Evolutionary conservation across 2,797 vertebrate genomes (phyloP).

Genomic region (Pogonophryne albipinna): DNA sequence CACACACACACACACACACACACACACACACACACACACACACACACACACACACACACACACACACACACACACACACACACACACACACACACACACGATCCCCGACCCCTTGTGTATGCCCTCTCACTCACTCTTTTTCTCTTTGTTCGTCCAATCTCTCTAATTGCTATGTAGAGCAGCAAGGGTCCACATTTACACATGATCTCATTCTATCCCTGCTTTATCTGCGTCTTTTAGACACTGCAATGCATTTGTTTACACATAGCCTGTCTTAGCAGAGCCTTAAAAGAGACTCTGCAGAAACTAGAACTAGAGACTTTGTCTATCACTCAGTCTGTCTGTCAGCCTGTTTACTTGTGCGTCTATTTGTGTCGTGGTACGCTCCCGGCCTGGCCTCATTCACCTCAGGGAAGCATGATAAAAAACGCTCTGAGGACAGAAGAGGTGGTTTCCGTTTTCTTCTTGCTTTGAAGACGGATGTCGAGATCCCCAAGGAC

Average conservation of each 20-base stretch:
- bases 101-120: slow-evolving; percentile 50
- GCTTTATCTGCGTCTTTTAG: slow-evolving; percentile 46
- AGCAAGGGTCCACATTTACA: slow-evolving; percentile 50
- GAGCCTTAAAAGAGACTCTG: slow-evolving; percentile 26
- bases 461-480: slow-evolving; percentile 47
- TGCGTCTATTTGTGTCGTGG: slow-evolving; percentile 32
- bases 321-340: slow-evolving; percentile 35
- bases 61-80: slow-evolving; percentile 20
- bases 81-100: too few relatives aligned
- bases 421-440: slow-evolving; percentile 23
- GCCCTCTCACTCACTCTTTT: slow-evolving; percentile 36
- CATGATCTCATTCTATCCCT: slow-evolving; percentile 44
- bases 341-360: slow-evolving; percentile 46
- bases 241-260: slow-evolving; percentile 44
- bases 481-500: slow-evolving; percentile 5
- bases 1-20: slow-evolving; percentile 4
- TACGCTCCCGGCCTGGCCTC: slow-evolving; percentile 20
- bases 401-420: slow-evolving; percentile 36
- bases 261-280: slow-evolving; percentile 26
- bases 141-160: slow-evolving; percentile 43
- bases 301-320: slow-evolving; percentile 32
- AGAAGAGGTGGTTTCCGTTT: slow-evolving; percentile 24
- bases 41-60: slow-evolving; percentile 13
- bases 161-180: slow-evolving; percentile 49
- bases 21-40: too few relatives aligned